phyloP scores from a whole-genome alignment of 2,888 invertebrate genomes.

The Dorcus parallelipipedus region DNA sequence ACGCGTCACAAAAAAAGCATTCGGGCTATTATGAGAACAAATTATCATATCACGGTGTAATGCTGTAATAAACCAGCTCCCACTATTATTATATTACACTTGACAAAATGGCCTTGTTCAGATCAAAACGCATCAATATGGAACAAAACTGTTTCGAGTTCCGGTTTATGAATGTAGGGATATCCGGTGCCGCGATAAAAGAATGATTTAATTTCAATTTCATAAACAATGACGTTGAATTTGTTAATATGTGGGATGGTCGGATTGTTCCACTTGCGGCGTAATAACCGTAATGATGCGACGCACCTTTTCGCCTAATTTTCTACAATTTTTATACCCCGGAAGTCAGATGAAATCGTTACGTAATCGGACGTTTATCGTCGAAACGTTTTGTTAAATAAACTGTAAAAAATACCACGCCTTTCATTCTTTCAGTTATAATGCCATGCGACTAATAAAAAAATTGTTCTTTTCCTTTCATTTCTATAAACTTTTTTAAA shows the following conservation, averaged over 20 bases:
- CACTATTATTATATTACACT: slow-evolving; percentile 40
- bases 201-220: slow-evolving; percentile 44
- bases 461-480: neutral
- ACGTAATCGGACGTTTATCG: no score
- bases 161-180: slow-evolving; percentile 42
- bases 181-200: slow-evolving; percentile 41
- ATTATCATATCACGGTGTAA: slow-evolving; percentile 43
- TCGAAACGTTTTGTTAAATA: no score
- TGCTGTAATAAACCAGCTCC: slow-evolving; percentile 36
- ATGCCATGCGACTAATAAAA: slow-evolving; percentile 19
- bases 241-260: slow-evolving; percentile 34
- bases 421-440: no score
- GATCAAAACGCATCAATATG: slow-evolving; percentile 41
- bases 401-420: no score
- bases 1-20: neutral
- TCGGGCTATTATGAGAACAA: slow-evolving; percentile 35
- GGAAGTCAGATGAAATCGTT: neutral
- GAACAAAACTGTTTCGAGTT: slow-evolving; percentile 41
- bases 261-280: slow-evolving; percentile 30
- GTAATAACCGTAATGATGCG: slow-evolving; percentile 11
- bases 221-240: slow-evolving; percentile 36
- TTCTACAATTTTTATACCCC: neutral
- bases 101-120: slow-evolving; percentile 41
- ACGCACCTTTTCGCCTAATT: slow-evolving; percentile 16
- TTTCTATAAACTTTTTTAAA: no score